These are phyloP conservation scores for Scaptomyza graminum DNA, from an alignment of 1,140 invertebrate species.

Conservation along the genomic window DNA sequence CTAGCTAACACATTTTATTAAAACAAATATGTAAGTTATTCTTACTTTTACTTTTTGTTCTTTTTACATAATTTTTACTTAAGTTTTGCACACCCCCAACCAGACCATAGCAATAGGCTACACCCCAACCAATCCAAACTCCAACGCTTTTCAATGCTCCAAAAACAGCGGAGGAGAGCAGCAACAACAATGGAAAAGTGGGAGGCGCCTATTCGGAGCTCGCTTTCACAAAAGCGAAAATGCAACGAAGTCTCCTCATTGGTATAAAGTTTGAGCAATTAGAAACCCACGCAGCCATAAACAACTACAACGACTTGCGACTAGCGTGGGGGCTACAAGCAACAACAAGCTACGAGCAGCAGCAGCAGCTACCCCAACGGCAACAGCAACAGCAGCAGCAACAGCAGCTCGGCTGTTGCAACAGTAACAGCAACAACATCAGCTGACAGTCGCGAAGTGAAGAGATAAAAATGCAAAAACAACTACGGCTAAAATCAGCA, in stretches of 20 bases:
- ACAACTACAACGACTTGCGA: slow-evolving; percentile 56
- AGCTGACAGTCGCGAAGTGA: slow-evolving; percentile 50
- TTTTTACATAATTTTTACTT: neutral
- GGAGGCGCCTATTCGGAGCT: slow-evolving; percentile 78
- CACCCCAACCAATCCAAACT: slow-evolving; percentile 25
- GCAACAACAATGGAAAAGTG: slow-evolving; percentile 63
- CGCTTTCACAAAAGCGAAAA: slow-evolving; percentile 70
- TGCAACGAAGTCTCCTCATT: slow-evolving; percentile 79
- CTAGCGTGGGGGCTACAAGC: slow-evolving; percentile 37
- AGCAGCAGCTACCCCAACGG: slow-evolving; percentile 1
- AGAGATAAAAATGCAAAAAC: slow-evolving; percentile 57
- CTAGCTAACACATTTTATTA: too few species aligned
- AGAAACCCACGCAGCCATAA: slow-evolving; percentile 83
- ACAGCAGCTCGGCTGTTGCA: slow-evolving; percentile 35
- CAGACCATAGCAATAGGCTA: neutral
- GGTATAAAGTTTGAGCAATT: slow-evolving; percentile 82
- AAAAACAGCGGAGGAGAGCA: slow-evolving; percentile 28
- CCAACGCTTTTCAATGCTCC: slow-evolving; percentile 22
- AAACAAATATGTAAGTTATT: too few species aligned
- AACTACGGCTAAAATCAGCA: slow-evolving; percentile 46
- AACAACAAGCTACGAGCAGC: neutral
- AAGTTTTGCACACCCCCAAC: slow-evolving; percentile 1
- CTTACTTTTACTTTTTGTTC: neutral
- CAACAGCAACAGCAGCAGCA: slow-evolving; percentile 23
- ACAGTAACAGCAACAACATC: slow-evolving; percentile 34